phyloP scores from a whole-genome alignment of 2,797 vertebrate species.

The Sebastes minor region DNA sequence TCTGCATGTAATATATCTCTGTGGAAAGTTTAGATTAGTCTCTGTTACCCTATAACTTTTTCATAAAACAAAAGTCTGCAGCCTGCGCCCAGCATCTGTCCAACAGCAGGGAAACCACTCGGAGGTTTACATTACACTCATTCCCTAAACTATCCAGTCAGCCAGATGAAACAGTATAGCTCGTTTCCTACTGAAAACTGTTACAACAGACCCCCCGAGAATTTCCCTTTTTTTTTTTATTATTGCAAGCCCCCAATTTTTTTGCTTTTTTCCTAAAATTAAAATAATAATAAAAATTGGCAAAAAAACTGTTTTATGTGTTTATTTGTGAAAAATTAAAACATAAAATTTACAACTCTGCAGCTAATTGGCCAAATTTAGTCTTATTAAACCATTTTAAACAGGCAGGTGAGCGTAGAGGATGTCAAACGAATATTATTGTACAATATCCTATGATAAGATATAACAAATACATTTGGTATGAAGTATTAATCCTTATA shows the following conservation, averaged over 20 bases:
- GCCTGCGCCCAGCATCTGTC: conserved; percentile 24
- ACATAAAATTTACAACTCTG: neutral
- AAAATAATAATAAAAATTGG: neutral
- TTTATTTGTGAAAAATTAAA: conserved; percentile 44
- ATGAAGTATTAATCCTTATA: conserved; percentile 3
- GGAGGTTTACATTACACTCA: conserved; percentile 32
- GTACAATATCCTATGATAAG: neutral
- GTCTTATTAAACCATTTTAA: neutral
- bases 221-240: neutral
- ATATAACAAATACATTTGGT: neutral
- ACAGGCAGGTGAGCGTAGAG: neutral
- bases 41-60: neutral
- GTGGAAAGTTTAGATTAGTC: conserved; percentile 12
- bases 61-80: neutral
- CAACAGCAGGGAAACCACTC: conserved; percentile 39
- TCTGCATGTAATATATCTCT: neutral
- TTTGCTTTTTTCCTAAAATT: neutral
- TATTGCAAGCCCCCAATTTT: neutral
- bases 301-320: neutral
- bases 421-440: neutral
- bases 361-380: neutral
- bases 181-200: neutral
- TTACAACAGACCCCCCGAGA: neutral
- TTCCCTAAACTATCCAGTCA: conserved; percentile 19
- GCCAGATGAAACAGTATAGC: conserved; percentile 19